phyloP scores from a whole-genome alignment of 2,888 invertebrate species.

The Aphidius colemani region DNA sequence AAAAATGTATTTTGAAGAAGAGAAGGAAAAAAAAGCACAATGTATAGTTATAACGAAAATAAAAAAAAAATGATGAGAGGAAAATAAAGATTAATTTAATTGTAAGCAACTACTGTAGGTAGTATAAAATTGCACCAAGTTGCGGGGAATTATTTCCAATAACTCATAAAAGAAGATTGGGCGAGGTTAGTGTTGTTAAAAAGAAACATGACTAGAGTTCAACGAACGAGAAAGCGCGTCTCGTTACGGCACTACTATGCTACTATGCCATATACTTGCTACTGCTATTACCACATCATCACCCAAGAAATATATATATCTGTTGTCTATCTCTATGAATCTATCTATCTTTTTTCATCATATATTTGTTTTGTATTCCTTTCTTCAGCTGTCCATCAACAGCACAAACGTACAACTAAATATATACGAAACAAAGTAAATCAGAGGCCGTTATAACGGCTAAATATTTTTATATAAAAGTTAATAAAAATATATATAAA shows the following conservation, averaged over 20 bases:
- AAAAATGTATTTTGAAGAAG: too few relatives aligned
- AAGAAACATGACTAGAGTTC: slow-evolving; percentile 47
- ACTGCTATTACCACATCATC: slow-evolving; percentile 43
- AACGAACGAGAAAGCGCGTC: slow-evolving; percentile 56
- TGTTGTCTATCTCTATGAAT: slow-evolving; percentile 18
- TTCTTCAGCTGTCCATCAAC: slow-evolving; percentile 16
- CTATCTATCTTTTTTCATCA: slow-evolving; percentile 14
- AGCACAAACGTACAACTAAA: not conserved
- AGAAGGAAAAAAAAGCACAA: too few relatives aligned
- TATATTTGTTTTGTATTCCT: slow-evolving; percentile 20
- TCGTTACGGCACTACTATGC: slow-evolving; percentile 40
- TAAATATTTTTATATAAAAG: not conserved
- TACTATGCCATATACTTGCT: slow-evolving; percentile 31
- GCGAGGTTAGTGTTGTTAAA: slow-evolving; percentile 51
- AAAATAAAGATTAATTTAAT: too few relatives aligned
- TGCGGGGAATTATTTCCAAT: too few relatives aligned
- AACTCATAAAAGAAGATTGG: slow-evolving; percentile 34
- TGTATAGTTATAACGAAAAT: too few relatives aligned
- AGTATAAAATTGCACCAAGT: too few relatives aligned
- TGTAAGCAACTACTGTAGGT: too few relatives aligned
- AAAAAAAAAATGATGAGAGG: too few relatives aligned
- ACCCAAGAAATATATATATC: slow-evolving; percentile 9
- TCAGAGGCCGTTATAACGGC: slow-evolving; percentile 24
- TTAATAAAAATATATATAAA: too few relatives aligned
- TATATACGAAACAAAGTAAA: too few relatives aligned